Evolutionary conservation across 2,113 vertebrate genomes (phyloP).

Genomic region (Haplochromis burtoni): DNA sequence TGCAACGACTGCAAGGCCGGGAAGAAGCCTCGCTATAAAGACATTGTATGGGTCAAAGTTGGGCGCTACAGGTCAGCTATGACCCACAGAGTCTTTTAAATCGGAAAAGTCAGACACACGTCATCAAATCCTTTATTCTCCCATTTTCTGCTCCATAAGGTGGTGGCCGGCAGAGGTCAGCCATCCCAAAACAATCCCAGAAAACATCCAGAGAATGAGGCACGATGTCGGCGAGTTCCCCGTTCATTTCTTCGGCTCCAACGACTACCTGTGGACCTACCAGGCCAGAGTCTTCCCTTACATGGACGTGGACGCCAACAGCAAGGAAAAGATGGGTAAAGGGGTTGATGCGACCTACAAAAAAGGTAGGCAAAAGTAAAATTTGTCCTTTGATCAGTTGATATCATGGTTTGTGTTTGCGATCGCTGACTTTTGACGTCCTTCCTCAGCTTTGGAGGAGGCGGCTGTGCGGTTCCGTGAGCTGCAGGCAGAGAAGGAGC

Average conservation of each 20-base stretch:
- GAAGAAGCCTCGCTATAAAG: slow-evolving; percentile 92
- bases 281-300: slow-evolving; percentile 97
- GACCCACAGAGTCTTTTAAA: background rate
- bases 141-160: slow-evolving; percentile 51
- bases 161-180: slow-evolving; percentile 99
- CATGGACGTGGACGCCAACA: slow-evolving; percentile 97
- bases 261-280: slow-evolving; percentile 98
- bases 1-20: slow-evolving; percentile 98
- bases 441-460: slow-evolving; percentile 84
- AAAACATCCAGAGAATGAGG: slow-evolving; percentile 94
- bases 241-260: slow-evolving; percentile 97
- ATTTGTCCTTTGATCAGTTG: accelerated
- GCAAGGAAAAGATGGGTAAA: slow-evolving; percentile 96
- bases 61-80: slow-evolving; percentile 89
- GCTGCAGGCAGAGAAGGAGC: slow-evolving; percentile 91
- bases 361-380: slow-evolving; percentile 75
- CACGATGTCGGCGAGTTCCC: slow-evolving; percentile 96
- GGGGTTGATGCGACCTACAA: slow-evolving; percentile 92
- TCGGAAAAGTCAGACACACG: accelerated
- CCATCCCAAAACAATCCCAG: slow-evolving; percentile 88
- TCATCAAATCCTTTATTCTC: background rate
- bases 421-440: background rate
- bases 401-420: background rate
- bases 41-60: slow-evolving; percentile 98
- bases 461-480: slow-evolving; percentile 91